A percentile compares a stretch with the other conserved stretches of the same genome.
Evolutionary conservation across 2,113 vertebrate species (phyloP).

Genomic region (Calonectris borealis): DNA sequence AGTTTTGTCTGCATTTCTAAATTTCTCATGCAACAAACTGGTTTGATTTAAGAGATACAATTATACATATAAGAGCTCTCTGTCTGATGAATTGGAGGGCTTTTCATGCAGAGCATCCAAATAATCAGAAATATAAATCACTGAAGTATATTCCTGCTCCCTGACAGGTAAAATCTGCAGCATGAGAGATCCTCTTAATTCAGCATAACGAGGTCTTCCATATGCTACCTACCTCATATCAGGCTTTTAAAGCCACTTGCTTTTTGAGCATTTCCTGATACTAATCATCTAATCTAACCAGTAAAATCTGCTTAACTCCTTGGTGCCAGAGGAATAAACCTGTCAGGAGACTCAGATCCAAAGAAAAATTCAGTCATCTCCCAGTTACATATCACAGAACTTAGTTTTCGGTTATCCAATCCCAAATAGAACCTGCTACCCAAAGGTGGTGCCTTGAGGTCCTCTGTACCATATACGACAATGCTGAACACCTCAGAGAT

Average conservation of each 20-base stretch:
- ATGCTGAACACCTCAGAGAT: not conserved
- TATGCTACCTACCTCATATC: not conserved
- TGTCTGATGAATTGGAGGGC: constrained; percentile 5
- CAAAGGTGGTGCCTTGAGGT: not conserved
- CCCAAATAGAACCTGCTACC: not conserved
- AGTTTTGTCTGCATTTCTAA: not conserved
- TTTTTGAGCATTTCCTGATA: constrained; percentile 16
- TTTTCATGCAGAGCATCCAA: not conserved
- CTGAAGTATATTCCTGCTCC: not conserved
- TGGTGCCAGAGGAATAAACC: not conserved
- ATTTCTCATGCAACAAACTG: constrained; percentile 6
- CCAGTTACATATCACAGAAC: not conserved
- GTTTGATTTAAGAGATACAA: constrained; percentile 26
- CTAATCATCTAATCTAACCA: not conserved
- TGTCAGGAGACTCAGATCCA: not conserved
- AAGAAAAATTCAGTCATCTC: not conserved
- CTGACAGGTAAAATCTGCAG: constrained; percentile 21
- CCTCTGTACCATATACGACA: not conserved
- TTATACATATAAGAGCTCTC: not conserved
- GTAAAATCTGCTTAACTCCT: not conserved
- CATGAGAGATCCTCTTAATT: not conserved
- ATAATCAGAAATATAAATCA: constrained; percentile 49
- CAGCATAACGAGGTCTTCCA: not conserved
- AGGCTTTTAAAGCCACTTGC: not conserved
- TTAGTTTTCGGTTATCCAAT: not conserved